Evolutionary conservation across 2,113 vertebrate genomes (phyloP).

Genomic region (Pachyramphus minor): DNA sequence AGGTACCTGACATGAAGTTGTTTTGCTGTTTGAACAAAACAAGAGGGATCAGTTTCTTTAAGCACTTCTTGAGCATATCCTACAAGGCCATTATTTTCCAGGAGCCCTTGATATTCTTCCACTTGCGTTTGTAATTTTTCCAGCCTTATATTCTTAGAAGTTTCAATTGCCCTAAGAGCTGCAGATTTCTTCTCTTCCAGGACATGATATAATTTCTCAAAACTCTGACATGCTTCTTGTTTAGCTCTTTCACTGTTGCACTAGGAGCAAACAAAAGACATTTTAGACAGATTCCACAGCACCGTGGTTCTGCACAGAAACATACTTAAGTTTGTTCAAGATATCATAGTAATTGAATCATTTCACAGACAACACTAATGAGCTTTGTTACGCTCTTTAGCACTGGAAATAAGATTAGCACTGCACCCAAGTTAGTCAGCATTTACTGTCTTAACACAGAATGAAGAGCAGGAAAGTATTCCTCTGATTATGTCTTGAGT

Average conservation of each 20-base stretch:
- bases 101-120: constrained; percentile 95
- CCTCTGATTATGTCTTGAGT: background rate
- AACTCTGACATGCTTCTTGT: constrained; percentile 81
- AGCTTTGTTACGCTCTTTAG: background rate
- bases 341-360: background rate
- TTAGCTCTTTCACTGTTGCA: constrained; percentile 89
- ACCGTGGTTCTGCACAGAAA: background rate
- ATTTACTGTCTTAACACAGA: background rate
- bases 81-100: constrained; percentile 95
- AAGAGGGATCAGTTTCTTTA: constrained; percentile 95
- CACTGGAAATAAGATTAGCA: background rate
- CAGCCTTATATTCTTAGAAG: constrained; percentile 81
- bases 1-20: constrained; percentile 91
- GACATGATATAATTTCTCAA: constrained; percentile 85
- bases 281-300: background rate
- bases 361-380: background rate
- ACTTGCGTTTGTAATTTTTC: constrained; percentile 85
- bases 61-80: constrained; percentile 97
- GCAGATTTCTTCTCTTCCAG: constrained; percentile 86
- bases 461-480: background rate
- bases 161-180: constrained; percentile 85
- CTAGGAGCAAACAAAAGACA: constrained; percentile 62
- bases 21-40: constrained; percentile 97
- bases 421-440: background rate
- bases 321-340: background rate